These are phyloP conservation scores for Cygnus olor DNA, from an alignment of 2,797 vertebrate genomes.

Conservation along the genomic window DNA sequence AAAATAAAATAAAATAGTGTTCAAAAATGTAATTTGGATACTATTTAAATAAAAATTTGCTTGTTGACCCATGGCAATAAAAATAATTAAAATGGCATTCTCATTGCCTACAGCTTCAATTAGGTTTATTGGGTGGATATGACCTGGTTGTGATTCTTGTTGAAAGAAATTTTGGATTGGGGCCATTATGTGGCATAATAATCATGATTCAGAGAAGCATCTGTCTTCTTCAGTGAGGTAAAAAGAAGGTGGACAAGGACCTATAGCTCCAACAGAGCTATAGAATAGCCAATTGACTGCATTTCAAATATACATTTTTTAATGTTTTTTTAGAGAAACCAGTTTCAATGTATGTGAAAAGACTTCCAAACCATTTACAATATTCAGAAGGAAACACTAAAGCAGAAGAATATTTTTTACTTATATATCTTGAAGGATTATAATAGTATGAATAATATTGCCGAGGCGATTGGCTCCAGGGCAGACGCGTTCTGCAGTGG, in stretches of 20 bases:
- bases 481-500: too few relatives aligned
- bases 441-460: background rate
- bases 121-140: background rate
- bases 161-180: background rate
- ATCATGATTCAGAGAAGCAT: background rate
- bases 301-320: background rate
- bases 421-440: background rate
- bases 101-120: background rate
- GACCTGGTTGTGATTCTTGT: background rate
- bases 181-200: background rate
- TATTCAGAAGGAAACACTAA: background rate
- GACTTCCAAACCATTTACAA: background rate
- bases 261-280: background rate
- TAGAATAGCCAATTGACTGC: background rate
- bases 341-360: background rate
- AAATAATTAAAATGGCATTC: background rate
- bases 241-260: background rate
- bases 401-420: background rate
- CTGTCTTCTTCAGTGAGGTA: background rate
- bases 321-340: background rate
- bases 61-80: background rate
- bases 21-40: background rate
- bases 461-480: too few relatives aligned
- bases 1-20: too few relatives aligned
- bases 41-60: background rate